Percentiles rank a stretch among this genome's conserved stretches.
These are phyloP conservation scores for Myotis pilosus DNA, from an alignment of 2,797 vertebrate species.

Conservation along the genomic window DNA sequence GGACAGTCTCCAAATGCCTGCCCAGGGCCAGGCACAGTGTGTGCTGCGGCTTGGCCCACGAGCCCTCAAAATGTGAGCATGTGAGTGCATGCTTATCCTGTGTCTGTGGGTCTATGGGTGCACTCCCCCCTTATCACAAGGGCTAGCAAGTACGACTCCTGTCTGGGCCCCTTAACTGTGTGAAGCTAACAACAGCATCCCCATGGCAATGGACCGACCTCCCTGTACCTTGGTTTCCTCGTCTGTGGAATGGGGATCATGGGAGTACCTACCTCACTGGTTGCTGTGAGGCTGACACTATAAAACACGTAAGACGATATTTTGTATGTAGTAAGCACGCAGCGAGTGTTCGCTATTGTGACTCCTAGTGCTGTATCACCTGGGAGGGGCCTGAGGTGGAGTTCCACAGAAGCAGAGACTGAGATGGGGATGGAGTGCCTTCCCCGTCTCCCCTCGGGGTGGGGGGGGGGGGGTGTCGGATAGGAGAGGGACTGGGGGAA, in stretches of 20 bases:
- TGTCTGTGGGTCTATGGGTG: not conserved
- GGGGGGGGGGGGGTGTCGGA: no score
- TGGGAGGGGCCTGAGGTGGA: not conserved
- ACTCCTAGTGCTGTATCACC: no score
- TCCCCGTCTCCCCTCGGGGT: no score
- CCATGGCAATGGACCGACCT: not conserved
- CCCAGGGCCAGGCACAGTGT: not conserved
- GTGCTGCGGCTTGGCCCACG: not conserved
- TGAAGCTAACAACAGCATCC: not conserved
- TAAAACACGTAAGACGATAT: not conserved
- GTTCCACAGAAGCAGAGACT: not conserved
- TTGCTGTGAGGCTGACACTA: not conserved
- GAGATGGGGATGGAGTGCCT: not conserved
- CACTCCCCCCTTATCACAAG: not conserved
- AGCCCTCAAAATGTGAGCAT: not conserved
- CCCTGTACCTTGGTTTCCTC: not conserved
- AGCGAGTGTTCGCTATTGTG: not conserved
- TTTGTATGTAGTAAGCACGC: not conserved
- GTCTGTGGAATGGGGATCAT: not conserved
- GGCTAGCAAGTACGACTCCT: not conserved
- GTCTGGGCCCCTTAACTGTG: not conserved
- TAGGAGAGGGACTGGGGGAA: not conserved
- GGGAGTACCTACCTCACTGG: not conserved
- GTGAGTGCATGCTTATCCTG: no score
- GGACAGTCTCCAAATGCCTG: not conserved